Percentiles rank a stretch among this genome's conserved stretches.
Conservation (phyloP, 2,888 invertebrate species). For the Parthenolecanium corni region DNA sequence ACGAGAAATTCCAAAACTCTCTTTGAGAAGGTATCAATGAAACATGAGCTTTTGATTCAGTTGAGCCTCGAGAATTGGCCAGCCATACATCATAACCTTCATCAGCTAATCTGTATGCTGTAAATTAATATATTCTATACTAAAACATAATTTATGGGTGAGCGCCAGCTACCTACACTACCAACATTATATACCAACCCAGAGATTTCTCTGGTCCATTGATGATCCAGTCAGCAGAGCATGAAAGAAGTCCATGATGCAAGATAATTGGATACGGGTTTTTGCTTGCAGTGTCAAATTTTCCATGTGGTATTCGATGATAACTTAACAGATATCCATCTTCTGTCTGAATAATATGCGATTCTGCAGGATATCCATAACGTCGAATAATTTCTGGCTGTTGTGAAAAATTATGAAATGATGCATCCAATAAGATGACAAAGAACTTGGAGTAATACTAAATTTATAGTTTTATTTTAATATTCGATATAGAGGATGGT, state of each 20-base stretch:
- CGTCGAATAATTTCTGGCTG: constrained; percentile 43
- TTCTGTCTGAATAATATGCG: constrained; percentile 43
- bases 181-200: constrained; percentile 44
- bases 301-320: constrained; percentile 48
- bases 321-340: constrained; percentile 52
- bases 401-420: too few species aligned
- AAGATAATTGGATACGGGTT: constrained; percentile 40
- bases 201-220: constrained; percentile 54
- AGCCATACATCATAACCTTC: constrained; percentile 68
- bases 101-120: constrained; percentile 54
- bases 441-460: too few species aligned
- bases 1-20: constrained; percentile 57
- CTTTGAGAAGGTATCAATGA: constrained; percentile 41
- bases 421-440: too few species aligned
- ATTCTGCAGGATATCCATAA: constrained; percentile 45
- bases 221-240: constrained; percentile 57
- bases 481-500: too few species aligned
- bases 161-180: too few species aligned
- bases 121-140: constrained; percentile 35
- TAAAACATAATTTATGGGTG: too few species aligned
- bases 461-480: too few species aligned
- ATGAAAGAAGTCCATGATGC: constrained; percentile 51
- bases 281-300: constrained; percentile 34
- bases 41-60: constrained; percentile 55
- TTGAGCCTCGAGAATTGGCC: constrained; percentile 72